Conservation (phyloP, 2,888 invertebrate species). For the Andrena bicolor region DNA sequence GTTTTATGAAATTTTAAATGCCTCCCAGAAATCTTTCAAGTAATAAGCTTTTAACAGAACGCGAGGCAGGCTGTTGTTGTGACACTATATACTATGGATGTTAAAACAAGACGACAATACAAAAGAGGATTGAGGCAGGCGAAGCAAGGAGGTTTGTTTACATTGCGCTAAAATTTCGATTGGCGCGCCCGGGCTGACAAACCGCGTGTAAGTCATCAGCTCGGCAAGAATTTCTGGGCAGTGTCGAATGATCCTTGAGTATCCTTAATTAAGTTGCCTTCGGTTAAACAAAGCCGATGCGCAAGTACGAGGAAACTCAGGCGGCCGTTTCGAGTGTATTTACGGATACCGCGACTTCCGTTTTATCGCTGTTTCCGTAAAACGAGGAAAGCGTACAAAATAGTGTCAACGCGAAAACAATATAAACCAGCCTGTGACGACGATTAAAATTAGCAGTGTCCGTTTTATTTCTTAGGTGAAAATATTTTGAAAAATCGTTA, state of each 20-base stretch:
- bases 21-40: not conserved
- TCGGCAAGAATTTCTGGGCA: not conserved
- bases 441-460: not conserved
- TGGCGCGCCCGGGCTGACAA: not conserved
- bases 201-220: not conserved
- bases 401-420: not conserved
- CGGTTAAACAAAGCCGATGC: not conserved
- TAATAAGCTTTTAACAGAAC: not conserved
- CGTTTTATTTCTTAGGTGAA: too few relatives aligned
- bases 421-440: not conserved
- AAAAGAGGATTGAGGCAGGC: not conserved
- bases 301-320: not conserved
- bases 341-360: not conserved
- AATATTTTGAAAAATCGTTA: not conserved
- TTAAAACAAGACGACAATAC: not conserved
- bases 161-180: constrained; percentile 12
- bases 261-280: not conserved
- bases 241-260: not conserved
- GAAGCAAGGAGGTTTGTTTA: constrained; percentile 10
- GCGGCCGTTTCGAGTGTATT: not conserved
- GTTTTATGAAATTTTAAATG: too few relatives aligned
- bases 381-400: not conserved
- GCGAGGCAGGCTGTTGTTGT: not conserved
- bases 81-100: too few relatives aligned
- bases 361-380: constrained; percentile 11